Conservation (phyloP, 2,113 vertebrate genomes). For the Lynx canadensis region DNA sequence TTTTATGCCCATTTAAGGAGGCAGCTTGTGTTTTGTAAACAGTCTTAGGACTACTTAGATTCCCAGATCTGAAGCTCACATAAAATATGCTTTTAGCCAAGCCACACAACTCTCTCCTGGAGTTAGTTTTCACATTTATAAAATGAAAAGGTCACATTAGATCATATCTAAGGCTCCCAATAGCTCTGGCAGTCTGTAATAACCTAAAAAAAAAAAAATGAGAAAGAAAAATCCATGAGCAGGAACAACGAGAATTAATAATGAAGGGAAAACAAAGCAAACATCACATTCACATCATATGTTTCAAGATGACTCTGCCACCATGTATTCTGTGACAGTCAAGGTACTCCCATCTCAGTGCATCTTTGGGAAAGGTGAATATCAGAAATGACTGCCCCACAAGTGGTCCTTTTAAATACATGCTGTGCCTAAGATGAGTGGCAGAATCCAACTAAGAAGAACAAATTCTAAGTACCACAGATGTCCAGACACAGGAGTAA, state of each 20-base stretch:
- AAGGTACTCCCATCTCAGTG: neutral
- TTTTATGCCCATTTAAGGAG: neutral
- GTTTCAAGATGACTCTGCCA: neutral
- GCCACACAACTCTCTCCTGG: neutral
- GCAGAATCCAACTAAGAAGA: neutral
- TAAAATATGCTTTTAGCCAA: neutral
- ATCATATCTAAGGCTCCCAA: neutral
- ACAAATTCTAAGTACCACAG: neutral
- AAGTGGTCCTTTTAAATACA: neutral
- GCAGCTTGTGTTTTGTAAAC: neutral
- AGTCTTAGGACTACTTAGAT: neutral
- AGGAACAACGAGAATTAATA: neutral
- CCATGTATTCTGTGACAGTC: neutral
- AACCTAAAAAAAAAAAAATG: neutral
- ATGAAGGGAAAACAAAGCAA: neutral
- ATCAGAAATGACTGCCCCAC: neutral
- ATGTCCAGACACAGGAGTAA: neutral
- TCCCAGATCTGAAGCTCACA: neutral
- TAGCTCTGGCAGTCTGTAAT: neutral
- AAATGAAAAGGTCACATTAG: neutral
- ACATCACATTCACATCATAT: neutral
- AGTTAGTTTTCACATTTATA: constrained; percentile 7
- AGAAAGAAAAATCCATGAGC: neutral
- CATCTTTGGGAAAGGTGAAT: neutral
- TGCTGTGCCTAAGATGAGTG: neutral